Base-by-base conservation (phyloP, 2,797 vertebrate genomes). In the Allobates femoralis region DNA sequence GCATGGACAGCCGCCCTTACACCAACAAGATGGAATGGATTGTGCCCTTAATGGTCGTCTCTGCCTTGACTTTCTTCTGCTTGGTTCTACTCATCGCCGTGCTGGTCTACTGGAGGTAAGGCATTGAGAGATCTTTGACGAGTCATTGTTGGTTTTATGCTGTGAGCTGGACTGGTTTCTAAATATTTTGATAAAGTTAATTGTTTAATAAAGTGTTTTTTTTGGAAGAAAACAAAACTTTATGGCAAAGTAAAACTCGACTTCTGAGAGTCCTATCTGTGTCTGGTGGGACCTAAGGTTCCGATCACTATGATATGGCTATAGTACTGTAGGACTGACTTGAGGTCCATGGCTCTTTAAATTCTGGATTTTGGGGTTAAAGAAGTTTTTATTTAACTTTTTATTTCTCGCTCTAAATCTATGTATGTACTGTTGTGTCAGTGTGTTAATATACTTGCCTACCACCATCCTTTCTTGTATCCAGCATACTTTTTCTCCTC, bases 81-180 rank as follows among this genome's bases (percentile, higher is more conserved):
- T 96, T 99, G 93, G 94, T 99, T 88, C 96, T 99, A 90, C 97
- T 99, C 91, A 94, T 98, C 74, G 96, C 96, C 69, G 96, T 98
- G 87, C 94, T 99, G 1, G 93, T 97, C 89, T 98, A 97, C 94
- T 99, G 97, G 98, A 98, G 97, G 98, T 99, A 92, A 96, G 96
- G 1, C 16, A 11, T 81, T 30, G 14, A 23, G 19, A 41, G 12
- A 32, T 30, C 10, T 51, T 32, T 6, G 21, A 46, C 14, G 41
- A 41, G 37, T 34, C 51, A 30, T 56, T 21, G 8, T 66, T 19
- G 11, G 11, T 1, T 46, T 46, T 46, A 34, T 50, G 23, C 34
- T 46, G 10, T 73, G 34, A 14, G 3, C 23, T 14, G 6, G 18
- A 28, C 14, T 64, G 62, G 6, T 1, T 67, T 67, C 34, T 19